Conservation (phyloP, 1,140 invertebrate species). For the Octopus sinensis region DNA sequence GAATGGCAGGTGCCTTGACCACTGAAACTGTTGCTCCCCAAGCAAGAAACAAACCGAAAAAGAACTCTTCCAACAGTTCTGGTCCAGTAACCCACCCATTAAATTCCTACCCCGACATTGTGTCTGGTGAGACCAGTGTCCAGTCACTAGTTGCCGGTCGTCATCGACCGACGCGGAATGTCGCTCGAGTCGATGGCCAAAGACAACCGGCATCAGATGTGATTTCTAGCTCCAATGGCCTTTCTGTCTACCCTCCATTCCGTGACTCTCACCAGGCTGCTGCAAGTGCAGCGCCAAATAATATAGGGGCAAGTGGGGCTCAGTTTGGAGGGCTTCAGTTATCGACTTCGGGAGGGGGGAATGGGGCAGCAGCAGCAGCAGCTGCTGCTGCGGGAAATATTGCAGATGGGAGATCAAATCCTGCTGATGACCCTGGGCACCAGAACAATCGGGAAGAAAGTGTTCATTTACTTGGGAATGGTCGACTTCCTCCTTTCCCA, state of each 20-base stretch:
- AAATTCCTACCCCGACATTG: not conserved
- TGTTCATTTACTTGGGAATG: not conserved
- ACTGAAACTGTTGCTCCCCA: not conserved
- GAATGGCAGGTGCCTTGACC: not conserved
- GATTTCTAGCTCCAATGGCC: not conserved
- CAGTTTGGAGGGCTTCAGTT: not conserved
- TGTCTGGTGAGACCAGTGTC: conserved; percentile 9
- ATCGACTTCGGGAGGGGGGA: not conserved
- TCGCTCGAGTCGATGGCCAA: not conserved
- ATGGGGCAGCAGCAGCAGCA: too few species aligned
- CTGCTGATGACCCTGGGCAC: not conserved
- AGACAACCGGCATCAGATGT: conserved; percentile 2
- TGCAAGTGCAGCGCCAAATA: not conserved
- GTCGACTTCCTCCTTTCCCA: not conserved
- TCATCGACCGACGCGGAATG: not conserved
- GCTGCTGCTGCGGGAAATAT: too few species aligned
- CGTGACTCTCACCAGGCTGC: not conserved
- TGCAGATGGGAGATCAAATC: too few species aligned
- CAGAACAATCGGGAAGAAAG: not conserved
- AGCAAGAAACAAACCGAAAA: not conserved
- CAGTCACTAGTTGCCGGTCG: not conserved
- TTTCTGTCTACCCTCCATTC: not conserved
- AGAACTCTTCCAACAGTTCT: not conserved
- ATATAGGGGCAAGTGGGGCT: not conserved
- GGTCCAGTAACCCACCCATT: conserved; percentile 5